Percentiles rank a stretch among this genome's conserved stretches.
Conservation (phyloP, 2,797 vertebrate genomes). For the Gymnothorax reevesii region DNA sequence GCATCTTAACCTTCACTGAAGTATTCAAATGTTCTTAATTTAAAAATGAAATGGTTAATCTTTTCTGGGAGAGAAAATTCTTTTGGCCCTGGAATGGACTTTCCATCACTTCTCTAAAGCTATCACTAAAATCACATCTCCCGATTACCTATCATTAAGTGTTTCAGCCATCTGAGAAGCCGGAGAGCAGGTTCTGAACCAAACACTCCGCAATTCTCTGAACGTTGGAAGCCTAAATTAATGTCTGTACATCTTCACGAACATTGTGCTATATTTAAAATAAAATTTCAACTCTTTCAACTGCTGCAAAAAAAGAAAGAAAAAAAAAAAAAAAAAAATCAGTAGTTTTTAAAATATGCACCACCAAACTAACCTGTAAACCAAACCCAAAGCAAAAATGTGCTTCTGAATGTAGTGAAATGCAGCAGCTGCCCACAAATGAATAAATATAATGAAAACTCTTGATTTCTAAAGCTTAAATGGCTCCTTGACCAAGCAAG, state of each 20-base stretch:
- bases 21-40: slow-evolving; percentile 46
- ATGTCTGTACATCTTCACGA: not conserved
- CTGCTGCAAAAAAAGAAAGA: not conserved
- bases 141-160: not conserved
- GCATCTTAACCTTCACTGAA: slow-evolving; percentile 53
- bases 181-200: not conserved
- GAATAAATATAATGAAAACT: not conserved
- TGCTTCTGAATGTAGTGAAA: not conserved
- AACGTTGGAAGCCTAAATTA: not conserved
- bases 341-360: slow-evolving; percentile 9
- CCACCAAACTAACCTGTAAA: not conserved
- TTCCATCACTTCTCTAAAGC: not conserved
- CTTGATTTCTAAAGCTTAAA: not conserved
- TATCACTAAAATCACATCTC: not conserved
- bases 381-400: not conserved
- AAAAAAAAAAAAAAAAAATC: not conserved
- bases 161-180: not conserved
- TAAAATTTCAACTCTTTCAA: not conserved
- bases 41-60: slow-evolving; percentile 14
- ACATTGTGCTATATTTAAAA: not conserved
- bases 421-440: not conserved
- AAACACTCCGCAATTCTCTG: not conserved
- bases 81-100: slow-evolving; percentile 1
- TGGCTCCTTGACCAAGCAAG: not conserved
- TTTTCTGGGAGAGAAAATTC: slow-evolving; percentile 22